These are phyloP conservation scores for Tyrannus savana DNA, from an alignment of 2,113 vertebrate genomes.

Conservation along the genomic window DNA sequence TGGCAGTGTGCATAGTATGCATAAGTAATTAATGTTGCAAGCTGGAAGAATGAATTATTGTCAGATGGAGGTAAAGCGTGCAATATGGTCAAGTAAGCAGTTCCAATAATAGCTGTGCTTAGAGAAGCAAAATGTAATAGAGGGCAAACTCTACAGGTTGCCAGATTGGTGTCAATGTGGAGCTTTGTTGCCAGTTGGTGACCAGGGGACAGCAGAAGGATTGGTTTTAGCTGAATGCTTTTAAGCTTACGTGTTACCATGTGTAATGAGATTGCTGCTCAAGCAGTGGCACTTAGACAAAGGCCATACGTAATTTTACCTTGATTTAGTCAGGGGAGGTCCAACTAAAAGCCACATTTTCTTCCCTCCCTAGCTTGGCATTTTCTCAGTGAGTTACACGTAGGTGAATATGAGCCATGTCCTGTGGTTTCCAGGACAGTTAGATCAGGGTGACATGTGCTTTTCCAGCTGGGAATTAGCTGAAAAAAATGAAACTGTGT, in stretches of 20 bases:
- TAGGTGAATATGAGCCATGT: background rate
- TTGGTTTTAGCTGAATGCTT: conserved; percentile 33
- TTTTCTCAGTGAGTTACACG: background rate
- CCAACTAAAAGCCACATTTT: background rate
- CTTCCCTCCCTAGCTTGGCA: background rate
- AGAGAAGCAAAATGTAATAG: conserved; percentile 33
- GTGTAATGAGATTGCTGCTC: background rate
- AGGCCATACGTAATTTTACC: background rate
- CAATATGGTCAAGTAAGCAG: conserved; percentile 41
- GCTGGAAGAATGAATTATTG: conserved; percentile 40
- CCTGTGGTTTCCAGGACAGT: background rate
- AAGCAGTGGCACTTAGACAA: background rate
- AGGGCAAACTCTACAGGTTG: conserved; percentile 39
- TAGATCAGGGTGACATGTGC: background rate
- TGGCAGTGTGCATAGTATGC: background rate
- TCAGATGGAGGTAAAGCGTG: conserved; percentile 31
- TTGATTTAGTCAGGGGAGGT: background rate
- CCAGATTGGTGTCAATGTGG: background rate
- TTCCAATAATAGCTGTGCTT: conserved; percentile 45
- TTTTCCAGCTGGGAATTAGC: background rate
- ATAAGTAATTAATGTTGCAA: conserved; percentile 21
- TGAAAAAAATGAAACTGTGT: background rate
- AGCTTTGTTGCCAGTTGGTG: conserved; percentile 43
- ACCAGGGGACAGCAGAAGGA: conserved; percentile 33
- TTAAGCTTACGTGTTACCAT: background rate